Evolutionary conservation across 1,140 invertebrate species (phyloP).

Genomic region (Uloborus diversus): DNA sequence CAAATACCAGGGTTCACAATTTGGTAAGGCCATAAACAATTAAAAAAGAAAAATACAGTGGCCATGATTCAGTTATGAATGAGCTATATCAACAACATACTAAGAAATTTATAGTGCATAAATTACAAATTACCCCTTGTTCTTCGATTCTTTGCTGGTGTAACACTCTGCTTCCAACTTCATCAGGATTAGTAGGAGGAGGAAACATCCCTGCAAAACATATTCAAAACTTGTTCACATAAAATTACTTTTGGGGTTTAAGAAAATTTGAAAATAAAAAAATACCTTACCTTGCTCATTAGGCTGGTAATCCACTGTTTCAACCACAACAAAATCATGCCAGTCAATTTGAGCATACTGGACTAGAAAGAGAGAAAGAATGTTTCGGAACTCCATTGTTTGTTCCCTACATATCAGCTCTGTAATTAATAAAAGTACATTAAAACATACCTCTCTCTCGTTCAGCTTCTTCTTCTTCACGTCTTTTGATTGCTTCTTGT

Average conservation of each 20-base stretch:
- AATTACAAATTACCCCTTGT: conserved; percentile 63
- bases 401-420: too few species aligned
- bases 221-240: neutral
- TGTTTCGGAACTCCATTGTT: too few species aligned
- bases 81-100: too few species aligned
- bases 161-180: conserved; percentile 93
- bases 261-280: neutral
- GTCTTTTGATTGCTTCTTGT: conserved; percentile 88
- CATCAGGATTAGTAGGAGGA: conserved; percentile 94
- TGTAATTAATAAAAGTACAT: neutral
- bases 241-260: neutral
- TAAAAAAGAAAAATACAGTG: too few species aligned
- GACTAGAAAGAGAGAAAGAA: conserved; percentile 68
- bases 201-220: conserved; percentile 74
- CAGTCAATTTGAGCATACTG: conserved; percentile 99
- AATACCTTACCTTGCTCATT: conserved; percentile 85
- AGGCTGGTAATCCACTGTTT: conserved; percentile 98
- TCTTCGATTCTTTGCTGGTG: conserved; percentile 75
- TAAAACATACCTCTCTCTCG: conserved; percentile 78
- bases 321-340: conserved; percentile 99
- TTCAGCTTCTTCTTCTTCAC: conserved; percentile 94
- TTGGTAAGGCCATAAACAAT: too few species aligned
- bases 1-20: too few species aligned
- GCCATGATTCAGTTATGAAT: too few species aligned
- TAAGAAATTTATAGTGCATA: too few species aligned